Percentiles rank a stretch among this genome's conserved stretches.
Conservation (phyloP, 2,113 vertebrate species). For the Procavia capensis region DNA sequence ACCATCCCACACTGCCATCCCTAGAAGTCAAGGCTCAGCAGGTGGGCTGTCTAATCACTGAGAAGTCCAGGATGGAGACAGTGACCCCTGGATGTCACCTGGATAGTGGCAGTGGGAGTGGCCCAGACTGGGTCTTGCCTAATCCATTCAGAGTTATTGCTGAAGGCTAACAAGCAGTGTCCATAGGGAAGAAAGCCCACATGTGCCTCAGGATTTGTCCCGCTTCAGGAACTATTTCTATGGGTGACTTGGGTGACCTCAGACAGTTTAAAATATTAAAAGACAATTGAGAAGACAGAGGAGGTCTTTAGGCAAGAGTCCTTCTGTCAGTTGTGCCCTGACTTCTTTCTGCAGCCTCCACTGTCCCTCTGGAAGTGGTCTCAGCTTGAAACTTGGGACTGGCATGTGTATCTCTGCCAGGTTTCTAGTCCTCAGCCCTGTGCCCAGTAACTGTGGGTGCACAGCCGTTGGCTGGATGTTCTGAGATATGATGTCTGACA, state of each 20-base stretch:
- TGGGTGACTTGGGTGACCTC: background rate
- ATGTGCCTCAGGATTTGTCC: background rate
- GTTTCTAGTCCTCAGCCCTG: background rate
- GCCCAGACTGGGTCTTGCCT: background rate
- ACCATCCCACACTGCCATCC: background rate
- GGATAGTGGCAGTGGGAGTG: background rate
- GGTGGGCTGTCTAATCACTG: background rate
- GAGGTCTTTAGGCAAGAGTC: background rate
- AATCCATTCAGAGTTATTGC: background rate
- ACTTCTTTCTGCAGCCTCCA: background rate
- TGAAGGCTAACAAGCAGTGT: background rate
- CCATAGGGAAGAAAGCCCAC: background rate
- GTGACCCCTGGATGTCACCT: background rate
- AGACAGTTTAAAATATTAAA: background rate
- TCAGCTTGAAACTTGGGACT: background rate
- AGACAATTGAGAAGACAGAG: too few relatives aligned
- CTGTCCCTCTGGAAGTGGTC: background rate
- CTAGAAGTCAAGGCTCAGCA: background rate
- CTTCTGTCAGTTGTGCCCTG: background rate
- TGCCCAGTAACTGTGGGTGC: background rate
- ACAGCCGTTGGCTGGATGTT: background rate
- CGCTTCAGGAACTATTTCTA: background rate
- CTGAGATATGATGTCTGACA: background rate
- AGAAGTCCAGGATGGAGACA: background rate
- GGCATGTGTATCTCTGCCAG: background rate